Conservation (phyloP, 2,888 invertebrate genomes). For the Drosophila lutescens region DNA sequence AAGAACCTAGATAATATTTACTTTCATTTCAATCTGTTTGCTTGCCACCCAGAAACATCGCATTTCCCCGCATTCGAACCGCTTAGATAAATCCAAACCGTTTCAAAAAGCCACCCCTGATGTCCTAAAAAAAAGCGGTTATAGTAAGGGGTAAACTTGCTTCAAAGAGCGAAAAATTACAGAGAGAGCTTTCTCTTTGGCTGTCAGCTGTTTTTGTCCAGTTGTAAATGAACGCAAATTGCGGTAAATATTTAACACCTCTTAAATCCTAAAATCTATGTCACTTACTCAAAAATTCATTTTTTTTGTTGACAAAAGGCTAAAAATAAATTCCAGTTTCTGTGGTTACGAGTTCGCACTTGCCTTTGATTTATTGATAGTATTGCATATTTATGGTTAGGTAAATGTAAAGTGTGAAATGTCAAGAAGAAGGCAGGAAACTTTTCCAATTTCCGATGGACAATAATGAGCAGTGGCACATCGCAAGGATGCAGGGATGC, state of each 20-base stretch:
- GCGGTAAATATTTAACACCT: slow-evolving; percentile 15
- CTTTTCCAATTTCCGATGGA: slow-evolving; percentile 73
- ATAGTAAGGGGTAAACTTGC: neutral
- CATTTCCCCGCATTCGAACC: slow-evolving; percentile 9
- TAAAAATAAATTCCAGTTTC: neutral
- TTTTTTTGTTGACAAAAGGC: neutral
- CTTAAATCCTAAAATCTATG: neutral
- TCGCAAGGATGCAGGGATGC: slow-evolving; percentile 28
- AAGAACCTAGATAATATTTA: neutral
- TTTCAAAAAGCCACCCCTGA: slow-evolving; percentile 30
- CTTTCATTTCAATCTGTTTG: neutral
- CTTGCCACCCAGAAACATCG: slow-evolving; percentile 15
- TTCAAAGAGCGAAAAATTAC: neutral
- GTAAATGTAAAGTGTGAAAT: slow-evolving; percentile 3
- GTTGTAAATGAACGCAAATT: slow-evolving; percentile 17
- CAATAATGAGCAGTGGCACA: slow-evolving; percentile 65
- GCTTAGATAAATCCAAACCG: slow-evolving; percentile 17
- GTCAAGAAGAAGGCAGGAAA: slow-evolving; percentile 38
- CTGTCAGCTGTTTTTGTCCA: slow-evolving; percentile 27
- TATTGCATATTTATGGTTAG: slow-evolving; percentile 14
- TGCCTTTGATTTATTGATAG: neutral
- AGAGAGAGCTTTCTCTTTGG: neutral
- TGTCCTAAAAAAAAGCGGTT: slow-evolving; percentile 32
- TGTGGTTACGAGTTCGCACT: too few relatives aligned
- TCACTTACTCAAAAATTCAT: neutral